phyloP scores from a whole-genome alignment of 2,888 invertebrate genomes.

The Caenorhabditis afra region DNA sequence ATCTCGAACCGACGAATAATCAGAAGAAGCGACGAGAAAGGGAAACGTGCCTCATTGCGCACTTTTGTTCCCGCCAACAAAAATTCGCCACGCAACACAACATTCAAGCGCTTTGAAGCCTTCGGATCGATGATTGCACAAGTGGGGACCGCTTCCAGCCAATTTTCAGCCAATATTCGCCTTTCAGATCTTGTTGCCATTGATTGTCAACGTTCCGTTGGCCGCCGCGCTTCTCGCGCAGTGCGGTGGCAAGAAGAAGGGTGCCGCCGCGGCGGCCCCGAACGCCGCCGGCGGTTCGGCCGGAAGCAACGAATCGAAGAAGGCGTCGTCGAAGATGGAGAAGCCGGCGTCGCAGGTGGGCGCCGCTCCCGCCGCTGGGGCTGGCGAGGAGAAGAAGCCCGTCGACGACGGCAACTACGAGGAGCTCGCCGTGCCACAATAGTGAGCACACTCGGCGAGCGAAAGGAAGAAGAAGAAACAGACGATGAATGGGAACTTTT shows the following conservation, averaged over 20 bases:
- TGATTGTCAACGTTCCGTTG: constrained; percentile 2
- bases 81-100: too few species aligned
- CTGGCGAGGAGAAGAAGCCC: constrained; percentile 4
- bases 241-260: constrained; percentile 13
- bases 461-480: too few species aligned
- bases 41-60: too few species aligned
- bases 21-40: too few species aligned
- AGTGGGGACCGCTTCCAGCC: not conserved
- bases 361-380: too few species aligned
- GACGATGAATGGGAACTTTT: too few species aligned
- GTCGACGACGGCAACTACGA: constrained; percentile 18
- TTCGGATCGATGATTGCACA: constrained; percentile 14
- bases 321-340: not conserved
- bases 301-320: not conserved
- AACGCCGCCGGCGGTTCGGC: too few species aligned
- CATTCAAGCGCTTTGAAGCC: not conserved
- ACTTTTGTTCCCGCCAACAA: too few species aligned
- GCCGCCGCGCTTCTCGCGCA: not conserved
- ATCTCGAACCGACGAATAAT: too few species aligned
- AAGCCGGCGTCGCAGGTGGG: not conserved
- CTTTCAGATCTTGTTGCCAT: constrained; percentile 14
- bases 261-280: not conserved
- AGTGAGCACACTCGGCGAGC: not conserved
- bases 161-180: too few species aligned
- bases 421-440: constrained; percentile 17